phyloP scores from a whole-genome alignment of 2,888 invertebrate species.

The Sinotaia quadrata region DNA sequence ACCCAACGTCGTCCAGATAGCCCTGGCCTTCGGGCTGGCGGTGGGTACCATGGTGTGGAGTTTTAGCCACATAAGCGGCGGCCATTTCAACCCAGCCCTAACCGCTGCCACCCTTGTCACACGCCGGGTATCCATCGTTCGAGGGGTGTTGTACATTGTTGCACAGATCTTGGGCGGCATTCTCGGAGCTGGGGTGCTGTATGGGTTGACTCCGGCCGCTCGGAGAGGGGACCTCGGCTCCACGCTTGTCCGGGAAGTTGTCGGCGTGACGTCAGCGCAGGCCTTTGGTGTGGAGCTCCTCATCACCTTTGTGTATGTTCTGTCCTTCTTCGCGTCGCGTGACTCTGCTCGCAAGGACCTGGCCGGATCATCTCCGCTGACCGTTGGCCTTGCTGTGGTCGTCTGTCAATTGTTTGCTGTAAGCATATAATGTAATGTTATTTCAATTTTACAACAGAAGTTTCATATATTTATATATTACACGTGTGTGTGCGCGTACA shows the following conservation, averaged over 20 bases:
- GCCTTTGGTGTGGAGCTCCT: slow-evolving; percentile 84
- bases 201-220: slow-evolving; percentile 42
- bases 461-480: no score
- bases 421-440: no score
- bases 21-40: slow-evolving; percentile 88
- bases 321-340: slow-evolving; percentile 87
- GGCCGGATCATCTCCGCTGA: slow-evolving; percentile 83
- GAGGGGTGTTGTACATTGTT: slow-evolving; percentile 86
- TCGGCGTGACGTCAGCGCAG: slow-evolving; percentile 29
- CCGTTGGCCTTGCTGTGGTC: slow-evolving; percentile 89
- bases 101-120: slow-evolving; percentile 88
- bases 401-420: slow-evolving; percentile 90
- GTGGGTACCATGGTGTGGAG: slow-evolving; percentile 88
- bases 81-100: slow-evolving; percentile 94
- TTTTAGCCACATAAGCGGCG: slow-evolving; percentile 90
- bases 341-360: slow-evolving; percentile 86
- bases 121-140: slow-evolving; percentile 87
- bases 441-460: no score
- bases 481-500: no score
- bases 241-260: slow-evolving; percentile 66
- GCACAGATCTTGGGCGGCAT: slow-evolving; percentile 95
- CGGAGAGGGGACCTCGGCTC: slow-evolving; percentile 93
- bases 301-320: slow-evolving; percentile 87
- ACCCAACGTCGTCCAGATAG: slow-evolving; percentile 86
- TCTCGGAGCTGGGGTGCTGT: slow-evolving; percentile 91